phyloP scores from a whole-genome alignment of 2,113 vertebrate species.

The Gadus macrocephalus region DNA sequence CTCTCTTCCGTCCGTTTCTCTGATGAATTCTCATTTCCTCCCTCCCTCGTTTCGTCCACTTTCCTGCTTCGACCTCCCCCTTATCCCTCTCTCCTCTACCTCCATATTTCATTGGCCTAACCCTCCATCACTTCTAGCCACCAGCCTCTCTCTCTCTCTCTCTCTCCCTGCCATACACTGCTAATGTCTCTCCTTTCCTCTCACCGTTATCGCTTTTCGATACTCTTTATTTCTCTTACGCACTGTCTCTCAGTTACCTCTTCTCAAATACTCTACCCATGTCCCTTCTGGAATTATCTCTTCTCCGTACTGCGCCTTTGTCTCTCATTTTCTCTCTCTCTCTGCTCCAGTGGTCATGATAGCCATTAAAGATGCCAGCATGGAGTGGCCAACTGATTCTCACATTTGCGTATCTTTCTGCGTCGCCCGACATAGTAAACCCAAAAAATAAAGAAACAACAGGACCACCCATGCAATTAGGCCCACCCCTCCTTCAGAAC shows the following conservation, averaged over 20 bases:
- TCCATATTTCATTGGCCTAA: no score
- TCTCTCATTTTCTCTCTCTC: slow-evolving; percentile 10
- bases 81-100: background rate
- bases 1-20: background rate
- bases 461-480: slow-evolving; percentile 54
- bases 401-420: slow-evolving; percentile 50
- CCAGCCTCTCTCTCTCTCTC: background rate
- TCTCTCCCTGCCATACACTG: background rate
- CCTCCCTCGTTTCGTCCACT: no score
- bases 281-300: background rate
- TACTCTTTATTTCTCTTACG: no score
- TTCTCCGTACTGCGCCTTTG: background rate
- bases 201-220: background rate
- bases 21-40: background rate
- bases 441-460: background rate
- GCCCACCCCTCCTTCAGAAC: slow-evolving; percentile 31
- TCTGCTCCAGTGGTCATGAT: slow-evolving; percentile 38
- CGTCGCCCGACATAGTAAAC: slow-evolving; percentile 6
- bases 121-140: no score
- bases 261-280: background rate
- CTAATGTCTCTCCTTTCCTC: background rate
- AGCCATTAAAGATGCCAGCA: slow-evolving; percentile 42
- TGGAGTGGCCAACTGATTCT: slow-evolving; percentile 43
- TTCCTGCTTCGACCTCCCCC: background rate
- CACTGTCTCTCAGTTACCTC: no score